Evolutionary conservation across 2,113 vertebrate genomes (phyloP), one percentile per base, ranked within the genome.

Genomic region (Phylloscopus trochilus): DNA sequence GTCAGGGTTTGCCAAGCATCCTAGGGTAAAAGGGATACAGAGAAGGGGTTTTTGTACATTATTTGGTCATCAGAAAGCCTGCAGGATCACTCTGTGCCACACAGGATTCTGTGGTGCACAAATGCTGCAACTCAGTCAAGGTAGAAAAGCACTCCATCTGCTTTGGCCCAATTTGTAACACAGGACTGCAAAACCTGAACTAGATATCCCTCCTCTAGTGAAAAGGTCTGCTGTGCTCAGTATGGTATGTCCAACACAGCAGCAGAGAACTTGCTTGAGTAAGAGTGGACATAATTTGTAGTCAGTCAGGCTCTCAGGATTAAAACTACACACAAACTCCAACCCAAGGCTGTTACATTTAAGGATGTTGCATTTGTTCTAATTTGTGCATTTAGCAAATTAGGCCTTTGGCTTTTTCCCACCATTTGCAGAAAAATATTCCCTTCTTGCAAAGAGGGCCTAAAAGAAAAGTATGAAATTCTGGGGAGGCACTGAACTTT

Each of bases 401-500:
- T 58, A 85, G 53, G 46, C 53, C 75, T 51, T 27, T 33, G 80
- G 46, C 18, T 89, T 91, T 96, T 94, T 67, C 44, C 89, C 49
- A 78, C 77, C 15, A 7, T 30, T 43, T 96, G 53, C 52, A 76
- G 59, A 87, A 72, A 95, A 96, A 96, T 92, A 94, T 51, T 96
- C 53, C 86, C 46, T 97, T 92, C 73, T 85, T 93, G 68, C 37
- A 47, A 66, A 43, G 67, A 95, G 68, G 74, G 28, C 90, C 60
- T 55, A 67, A 73, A 94, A 97, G 83, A 96, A 97, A 94, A 92
- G 53, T 83, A 89, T 91, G 87, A 96, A 95, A 91, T 96, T 92
- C 89, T 83, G 80, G 74, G 89, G 94, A 97, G 95, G 79, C 92
- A 74, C 93, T 93, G 94, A 96, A 96, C 94, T 97, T 96, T 62